A percentile compares a stretch with the other conserved stretches of the same genome.
Evolutionary conservation across 2,797 vertebrate species (phyloP).

Genomic region (Tauraco hartlaubi): DNA sequence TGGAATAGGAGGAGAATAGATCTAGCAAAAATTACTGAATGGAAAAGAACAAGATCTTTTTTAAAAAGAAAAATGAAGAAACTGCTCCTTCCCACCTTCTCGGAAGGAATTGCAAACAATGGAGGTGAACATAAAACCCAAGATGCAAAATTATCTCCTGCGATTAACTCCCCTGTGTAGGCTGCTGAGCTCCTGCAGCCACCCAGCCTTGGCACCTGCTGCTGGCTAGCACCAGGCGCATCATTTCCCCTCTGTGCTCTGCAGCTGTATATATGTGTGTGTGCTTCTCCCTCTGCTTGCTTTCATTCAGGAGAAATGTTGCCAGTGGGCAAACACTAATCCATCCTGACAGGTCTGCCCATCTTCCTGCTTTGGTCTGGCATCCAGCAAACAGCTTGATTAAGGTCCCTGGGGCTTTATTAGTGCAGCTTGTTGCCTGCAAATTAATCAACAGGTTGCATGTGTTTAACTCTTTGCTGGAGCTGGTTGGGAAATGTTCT

Average conservation of each 20-base stretch:
- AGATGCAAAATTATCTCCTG: background rate
- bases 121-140: background rate
- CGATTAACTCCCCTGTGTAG: background rate
- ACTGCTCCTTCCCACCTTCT: background rate
- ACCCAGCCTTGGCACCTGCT: background rate
- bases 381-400: constrained; percentile 63
- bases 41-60: background rate
- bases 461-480: constrained; percentile 50
- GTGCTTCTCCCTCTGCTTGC: background rate
- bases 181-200: background rate
- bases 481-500: background rate
- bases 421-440: constrained; percentile 55
- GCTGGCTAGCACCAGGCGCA: background rate
- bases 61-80: background rate
- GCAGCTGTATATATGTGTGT: background rate
- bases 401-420: constrained; percentile 42
- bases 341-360: constrained; percentile 65
- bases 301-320: constrained; percentile 23
- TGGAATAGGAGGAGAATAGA: background rate
- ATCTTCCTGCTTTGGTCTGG: constrained; percentile 56
- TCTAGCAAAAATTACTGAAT: background rate
- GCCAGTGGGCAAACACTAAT: constrained; percentile 52
- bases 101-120: constrained; percentile 4
- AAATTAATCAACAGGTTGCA: constrained; percentile 68
- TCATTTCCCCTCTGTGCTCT: background rate